Evolutionary conservation across 1,140 invertebrate species (phyloP).

Genomic region (Philaenus spumarius): DNA sequence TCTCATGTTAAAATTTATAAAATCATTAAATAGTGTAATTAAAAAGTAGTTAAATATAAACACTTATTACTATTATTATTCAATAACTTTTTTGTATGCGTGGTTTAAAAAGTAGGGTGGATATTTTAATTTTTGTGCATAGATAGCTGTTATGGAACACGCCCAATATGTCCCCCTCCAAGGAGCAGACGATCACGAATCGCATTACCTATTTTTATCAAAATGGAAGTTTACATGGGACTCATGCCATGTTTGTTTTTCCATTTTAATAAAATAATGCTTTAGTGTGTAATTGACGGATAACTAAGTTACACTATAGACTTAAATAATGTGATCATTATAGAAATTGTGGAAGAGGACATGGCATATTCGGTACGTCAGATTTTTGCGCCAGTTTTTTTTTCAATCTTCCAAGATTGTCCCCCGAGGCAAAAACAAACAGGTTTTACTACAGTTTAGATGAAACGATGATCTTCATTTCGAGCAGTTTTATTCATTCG

Average conservation of each 20-base stretch:
- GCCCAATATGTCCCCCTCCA: background rate
- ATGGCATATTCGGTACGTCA: conserved; percentile 21
- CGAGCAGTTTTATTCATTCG: background rate
- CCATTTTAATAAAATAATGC: background rate
- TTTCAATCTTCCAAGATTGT: conserved; percentile 16
- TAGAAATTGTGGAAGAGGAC: background rate
- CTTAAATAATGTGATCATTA: background rate
- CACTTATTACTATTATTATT: no score
- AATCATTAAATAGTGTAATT: no score
- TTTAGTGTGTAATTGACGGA: background rate
- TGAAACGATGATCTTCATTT: conserved; percentile 10
- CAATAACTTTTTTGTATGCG: no score
- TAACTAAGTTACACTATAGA: background rate
- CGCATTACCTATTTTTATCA: conserved; percentile 2
- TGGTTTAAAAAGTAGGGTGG: no score
- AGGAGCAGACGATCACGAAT: background rate
- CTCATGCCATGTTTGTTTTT: background rate
- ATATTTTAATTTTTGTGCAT: no score
- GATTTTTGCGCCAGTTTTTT: conserved; percentile 20
- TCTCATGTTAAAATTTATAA: no score
- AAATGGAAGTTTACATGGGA: background rate
- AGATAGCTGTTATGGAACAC: no score
- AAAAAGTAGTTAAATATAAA: no score
- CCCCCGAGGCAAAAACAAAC: conserved; percentile 21
- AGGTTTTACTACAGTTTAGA: conserved; percentile 17